Conservation (phyloP, 2,113 vertebrate genomes). For the Anarhynchus alexandrinus region DNA sequence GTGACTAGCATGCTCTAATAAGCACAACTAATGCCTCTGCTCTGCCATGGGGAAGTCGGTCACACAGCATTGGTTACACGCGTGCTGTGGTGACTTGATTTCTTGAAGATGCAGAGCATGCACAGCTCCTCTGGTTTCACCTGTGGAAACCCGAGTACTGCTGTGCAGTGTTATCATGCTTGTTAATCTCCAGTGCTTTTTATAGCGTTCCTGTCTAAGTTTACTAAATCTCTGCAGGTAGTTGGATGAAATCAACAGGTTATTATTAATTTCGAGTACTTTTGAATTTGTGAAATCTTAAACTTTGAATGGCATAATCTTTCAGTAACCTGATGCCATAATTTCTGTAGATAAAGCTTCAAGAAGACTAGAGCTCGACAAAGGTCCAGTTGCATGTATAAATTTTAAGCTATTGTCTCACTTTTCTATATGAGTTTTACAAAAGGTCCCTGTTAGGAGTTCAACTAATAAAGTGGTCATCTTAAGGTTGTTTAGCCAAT, state of each 20-base stretch:
- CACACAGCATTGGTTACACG: background rate
- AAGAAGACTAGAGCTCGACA: background rate
- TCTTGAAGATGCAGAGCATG: background rate
- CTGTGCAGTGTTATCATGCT: background rate
- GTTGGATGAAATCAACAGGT: background rate
- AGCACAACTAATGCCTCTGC: background rate
- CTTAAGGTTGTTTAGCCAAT: background rate
- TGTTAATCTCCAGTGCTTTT: slow-evolving; percentile 37
- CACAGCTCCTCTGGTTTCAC: slow-evolving; percentile 2
- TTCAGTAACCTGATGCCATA: background rate
- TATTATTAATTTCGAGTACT: background rate
- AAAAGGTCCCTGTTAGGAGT: background rate
- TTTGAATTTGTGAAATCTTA: background rate
- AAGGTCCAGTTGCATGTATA: background rate
- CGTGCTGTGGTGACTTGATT: background rate
- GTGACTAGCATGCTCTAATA: background rate
- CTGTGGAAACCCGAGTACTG: background rate
- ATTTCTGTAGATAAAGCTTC: background rate
- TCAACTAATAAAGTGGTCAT: background rate
- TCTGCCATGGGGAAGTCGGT: background rate
- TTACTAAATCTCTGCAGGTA: slow-evolving; percentile 13
- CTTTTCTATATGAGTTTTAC: background rate
- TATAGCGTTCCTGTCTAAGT: background rate
- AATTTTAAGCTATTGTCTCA: background rate
- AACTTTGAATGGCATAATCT: background rate